Evolutionary conservation across 2,888 invertebrate species (phyloP).

Genomic region (Tachina grossa): DNA sequence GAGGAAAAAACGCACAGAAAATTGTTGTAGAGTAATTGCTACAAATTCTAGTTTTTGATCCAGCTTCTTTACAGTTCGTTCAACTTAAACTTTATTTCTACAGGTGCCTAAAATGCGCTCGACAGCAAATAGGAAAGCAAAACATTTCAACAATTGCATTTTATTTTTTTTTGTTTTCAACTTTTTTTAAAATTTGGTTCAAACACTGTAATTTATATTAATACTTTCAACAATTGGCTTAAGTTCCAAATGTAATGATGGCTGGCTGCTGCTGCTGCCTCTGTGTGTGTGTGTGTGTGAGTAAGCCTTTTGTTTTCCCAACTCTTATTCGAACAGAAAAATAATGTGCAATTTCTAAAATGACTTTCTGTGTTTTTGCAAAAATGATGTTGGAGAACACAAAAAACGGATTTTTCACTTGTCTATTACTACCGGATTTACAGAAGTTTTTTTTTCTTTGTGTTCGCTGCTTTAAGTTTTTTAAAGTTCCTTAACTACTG

Average conservation of each 20-base stretch:
- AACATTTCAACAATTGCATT: not conserved
- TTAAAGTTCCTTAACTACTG: constrained; percentile 22
- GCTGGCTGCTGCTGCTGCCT: not conserved
- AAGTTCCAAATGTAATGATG: constrained; percentile 46
- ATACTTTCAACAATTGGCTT: constrained; percentile 56
- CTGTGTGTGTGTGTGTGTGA: not conserved
- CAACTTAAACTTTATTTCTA: constrained; percentile 10
- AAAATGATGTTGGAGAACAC: not conserved
- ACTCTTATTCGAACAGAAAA: not conserved
- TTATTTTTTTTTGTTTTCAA: not conserved
- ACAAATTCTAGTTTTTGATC: constrained; percentile 1
- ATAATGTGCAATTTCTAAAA: constrained; percentile 46
- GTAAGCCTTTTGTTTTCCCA: constrained; percentile 1
- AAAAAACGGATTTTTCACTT: constrained; percentile 12
- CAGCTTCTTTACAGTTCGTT: constrained; percentile 7
- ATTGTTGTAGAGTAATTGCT: constrained; percentile 11
- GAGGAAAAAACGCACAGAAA: too few relatives aligned
- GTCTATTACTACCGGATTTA: constrained; percentile 40
- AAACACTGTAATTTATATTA: constrained; percentile 47
- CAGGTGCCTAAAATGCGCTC: constrained; percentile 8
- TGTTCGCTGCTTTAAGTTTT: not conserved
- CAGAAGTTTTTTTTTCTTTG: not conserved
- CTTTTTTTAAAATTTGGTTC: constrained; percentile 18
- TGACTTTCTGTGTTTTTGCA: constrained; percentile 38
- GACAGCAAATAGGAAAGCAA: not conserved